Evolutionary conservation across 2,113 vertebrate species (phyloP).

Genomic region (Halcyon malimbica): DNA sequence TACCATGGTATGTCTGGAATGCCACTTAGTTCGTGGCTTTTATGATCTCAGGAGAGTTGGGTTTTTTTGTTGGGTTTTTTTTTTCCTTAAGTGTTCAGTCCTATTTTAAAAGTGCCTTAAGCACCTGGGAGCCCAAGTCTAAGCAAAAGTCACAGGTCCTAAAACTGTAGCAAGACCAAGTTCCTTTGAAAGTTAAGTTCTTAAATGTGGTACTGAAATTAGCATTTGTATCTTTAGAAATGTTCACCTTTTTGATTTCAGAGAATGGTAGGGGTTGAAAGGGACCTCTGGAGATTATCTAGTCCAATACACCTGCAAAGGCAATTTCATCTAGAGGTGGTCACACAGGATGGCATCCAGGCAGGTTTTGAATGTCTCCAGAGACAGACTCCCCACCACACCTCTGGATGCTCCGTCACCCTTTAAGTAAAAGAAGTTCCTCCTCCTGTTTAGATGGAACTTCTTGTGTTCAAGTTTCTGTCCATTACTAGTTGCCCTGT

Average conservation of each 20-base stretch:
- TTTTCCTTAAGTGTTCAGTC: background rate
- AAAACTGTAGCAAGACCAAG: background rate
- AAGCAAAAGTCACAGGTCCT: background rate
- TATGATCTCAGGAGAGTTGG: background rate
- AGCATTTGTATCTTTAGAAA: background rate
- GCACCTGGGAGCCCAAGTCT: background rate
- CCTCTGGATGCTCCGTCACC: too few species aligned
- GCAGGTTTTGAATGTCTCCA: too few species aligned
- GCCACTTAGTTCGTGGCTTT: background rate
- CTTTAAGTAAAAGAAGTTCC: too few species aligned
- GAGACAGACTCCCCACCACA: too few species aligned
- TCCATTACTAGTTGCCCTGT: too few species aligned
- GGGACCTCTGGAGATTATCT: too few species aligned
- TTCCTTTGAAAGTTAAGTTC: background rate
- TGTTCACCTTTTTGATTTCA: fast-evolving
- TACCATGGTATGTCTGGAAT: background rate
- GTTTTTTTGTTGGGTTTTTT: background rate
- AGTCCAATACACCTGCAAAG: too few species aligned
- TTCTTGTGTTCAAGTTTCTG: too few species aligned
- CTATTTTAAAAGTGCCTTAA: background rate
- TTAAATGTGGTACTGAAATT: background rate
- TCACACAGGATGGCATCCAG: too few species aligned
- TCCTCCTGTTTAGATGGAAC: too few species aligned
- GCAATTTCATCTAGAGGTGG: too few species aligned
- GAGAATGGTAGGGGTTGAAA: too few species aligned